phyloP scores from a whole-genome alignment of 1,140 invertebrate species.

The Lepeophtheirus salmonis region DNA sequence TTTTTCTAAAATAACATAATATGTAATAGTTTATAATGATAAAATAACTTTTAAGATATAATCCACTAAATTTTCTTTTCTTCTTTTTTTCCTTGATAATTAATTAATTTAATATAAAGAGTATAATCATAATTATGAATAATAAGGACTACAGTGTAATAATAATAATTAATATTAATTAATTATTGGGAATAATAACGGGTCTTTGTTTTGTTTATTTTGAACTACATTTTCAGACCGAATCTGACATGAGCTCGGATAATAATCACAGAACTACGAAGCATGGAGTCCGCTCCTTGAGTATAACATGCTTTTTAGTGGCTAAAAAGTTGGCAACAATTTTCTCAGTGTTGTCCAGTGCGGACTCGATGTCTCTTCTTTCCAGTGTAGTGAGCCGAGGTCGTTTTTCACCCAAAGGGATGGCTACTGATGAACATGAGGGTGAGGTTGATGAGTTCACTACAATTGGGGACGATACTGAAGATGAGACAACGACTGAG shows the following conservation, averaged over 20 bases:
- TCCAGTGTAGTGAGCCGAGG: background rate
- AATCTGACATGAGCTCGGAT: background rate
- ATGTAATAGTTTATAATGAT: too few relatives aligned
- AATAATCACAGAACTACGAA: conserved; percentile 2
- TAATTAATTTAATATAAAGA: too few relatives aligned
- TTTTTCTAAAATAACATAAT: too few relatives aligned
- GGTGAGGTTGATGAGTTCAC: background rate
- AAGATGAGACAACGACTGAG: background rate
- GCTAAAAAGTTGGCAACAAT: conserved; percentile 9
- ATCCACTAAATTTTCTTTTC: too few relatives aligned
- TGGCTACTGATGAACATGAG: background rate
- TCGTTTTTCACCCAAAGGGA: background rate
- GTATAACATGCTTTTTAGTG: background rate
- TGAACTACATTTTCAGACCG: too few relatives aligned
- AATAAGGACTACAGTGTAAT: too few relatives aligned
- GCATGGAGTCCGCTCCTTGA: conserved; percentile 7
- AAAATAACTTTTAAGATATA: too few relatives aligned
- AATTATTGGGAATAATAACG: too few relatives aligned
- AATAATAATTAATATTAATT: too few relatives aligned
- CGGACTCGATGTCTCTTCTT: conserved; percentile 9
- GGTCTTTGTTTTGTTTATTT: too few relatives aligned
- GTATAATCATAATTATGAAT: too few relatives aligned
- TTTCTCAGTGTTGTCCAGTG: conserved; percentile 11
- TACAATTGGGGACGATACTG: background rate
- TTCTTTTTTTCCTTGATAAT: too few relatives aligned